These are phyloP conservation scores for Amphimallon solstitiale DNA, from an alignment of 2,888 invertebrate species.

Conservation along the genomic window DNA sequence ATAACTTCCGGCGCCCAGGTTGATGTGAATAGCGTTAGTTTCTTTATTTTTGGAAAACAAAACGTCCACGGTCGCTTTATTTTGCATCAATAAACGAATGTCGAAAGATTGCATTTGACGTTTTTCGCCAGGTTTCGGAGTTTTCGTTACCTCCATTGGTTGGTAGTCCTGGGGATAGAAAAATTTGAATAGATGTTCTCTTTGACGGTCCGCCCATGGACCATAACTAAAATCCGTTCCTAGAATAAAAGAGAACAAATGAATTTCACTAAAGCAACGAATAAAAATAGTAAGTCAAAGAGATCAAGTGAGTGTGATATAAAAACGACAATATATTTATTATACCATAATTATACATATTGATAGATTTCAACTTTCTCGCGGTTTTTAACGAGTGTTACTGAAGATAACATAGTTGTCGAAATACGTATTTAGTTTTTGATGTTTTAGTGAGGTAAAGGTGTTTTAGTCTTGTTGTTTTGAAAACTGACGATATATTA, in stretches of 20 bases:
- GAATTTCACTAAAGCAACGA: no score
- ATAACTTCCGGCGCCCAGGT: conserved; percentile 94
- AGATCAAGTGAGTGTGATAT: no score
- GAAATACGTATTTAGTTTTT: not conserved
- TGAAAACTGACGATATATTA: not conserved
- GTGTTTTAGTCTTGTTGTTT: not conserved
- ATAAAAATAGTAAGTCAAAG: no score
- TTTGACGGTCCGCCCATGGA: conserved; percentile 98
- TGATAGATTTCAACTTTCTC: no score
- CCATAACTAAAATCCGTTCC: conserved; percentile 95
- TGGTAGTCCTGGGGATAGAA: conserved; percentile 93
- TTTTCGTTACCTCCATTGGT: conserved; percentile 80
- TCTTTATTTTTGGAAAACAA: conserved; percentile 95
- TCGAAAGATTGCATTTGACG: conserved; percentile 93
- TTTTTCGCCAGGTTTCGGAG: conserved; percentile 87
- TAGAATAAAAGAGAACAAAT: conserved; percentile 40
- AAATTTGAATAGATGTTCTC: conserved; percentile 94
- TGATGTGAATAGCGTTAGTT: conserved; percentile 96
- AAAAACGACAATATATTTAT: not conserved
- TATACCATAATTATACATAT: no score
- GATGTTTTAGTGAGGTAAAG: not conserved
- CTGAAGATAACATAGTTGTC: not conserved
- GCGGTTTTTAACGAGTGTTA: no score
- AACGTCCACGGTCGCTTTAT: conserved; percentile 95
- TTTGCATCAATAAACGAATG: conserved; percentile 87